phyloP scores from a whole-genome alignment of 2,797 vertebrate genomes.

The Propithecus perrieri region DNA sequence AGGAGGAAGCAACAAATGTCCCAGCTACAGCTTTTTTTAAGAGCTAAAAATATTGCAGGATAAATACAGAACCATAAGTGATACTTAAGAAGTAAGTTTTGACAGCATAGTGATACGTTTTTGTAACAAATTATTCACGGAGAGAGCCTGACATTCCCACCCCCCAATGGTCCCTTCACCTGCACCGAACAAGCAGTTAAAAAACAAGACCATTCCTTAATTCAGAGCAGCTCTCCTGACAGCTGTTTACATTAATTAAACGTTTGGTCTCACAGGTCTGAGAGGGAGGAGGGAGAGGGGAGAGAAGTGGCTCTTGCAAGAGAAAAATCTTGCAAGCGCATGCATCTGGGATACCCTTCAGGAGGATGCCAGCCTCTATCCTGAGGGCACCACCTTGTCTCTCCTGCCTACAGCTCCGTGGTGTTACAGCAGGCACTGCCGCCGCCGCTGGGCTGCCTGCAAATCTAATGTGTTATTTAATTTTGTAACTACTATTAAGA shows the following conservation, averaged over 20 bases:
- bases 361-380: background rate
- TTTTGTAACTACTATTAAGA: constrained; percentile 43
- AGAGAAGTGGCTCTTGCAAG: background rate
- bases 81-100: constrained; percentile 55
- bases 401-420: background rate
- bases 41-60: constrained; percentile 76
- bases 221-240: background rate
- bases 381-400: background rate
- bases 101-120: constrained; percentile 50
- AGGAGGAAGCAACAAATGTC: constrained; percentile 75
- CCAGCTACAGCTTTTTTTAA: constrained; percentile 46
- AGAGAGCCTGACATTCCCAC: background rate
- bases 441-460: constrained; percentile 19
- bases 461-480: constrained; percentile 56
- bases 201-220: background rate
- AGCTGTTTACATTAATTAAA: constrained; percentile 53
- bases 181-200: constrained; percentile 6
- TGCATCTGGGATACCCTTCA: constrained; percentile 45
- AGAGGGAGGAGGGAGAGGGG: background rate
- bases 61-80: constrained; percentile 65
- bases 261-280: constrained; percentile 58
- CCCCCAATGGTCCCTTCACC: background rate
- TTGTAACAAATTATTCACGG: constrained; percentile 33
- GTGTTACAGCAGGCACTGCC: background rate
- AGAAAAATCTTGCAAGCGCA: background rate